phyloP scores from a whole-genome alignment of 2,888 invertebrate genomes.

The Muscina levida region DNA sequence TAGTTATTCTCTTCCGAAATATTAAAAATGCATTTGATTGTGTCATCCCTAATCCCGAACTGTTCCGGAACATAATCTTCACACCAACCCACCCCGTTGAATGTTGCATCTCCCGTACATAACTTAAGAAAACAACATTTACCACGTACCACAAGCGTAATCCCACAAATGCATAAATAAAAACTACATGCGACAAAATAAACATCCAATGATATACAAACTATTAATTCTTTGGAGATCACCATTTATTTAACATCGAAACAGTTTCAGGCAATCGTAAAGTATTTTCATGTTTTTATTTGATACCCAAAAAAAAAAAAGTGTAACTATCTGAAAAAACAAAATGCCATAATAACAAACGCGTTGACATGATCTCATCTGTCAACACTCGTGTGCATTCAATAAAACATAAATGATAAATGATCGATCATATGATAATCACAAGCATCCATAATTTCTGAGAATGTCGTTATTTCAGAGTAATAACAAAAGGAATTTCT shows the following conservation, averaged over 20 bases:
- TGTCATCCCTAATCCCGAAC: too few relatives aligned
- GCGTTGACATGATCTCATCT: slow-evolving; percentile 62
- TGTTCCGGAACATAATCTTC: too few relatives aligned
- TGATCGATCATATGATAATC: slow-evolving; percentile 60
- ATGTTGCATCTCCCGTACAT: slow-evolving; percentile 13
- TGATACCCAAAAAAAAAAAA: background rate
- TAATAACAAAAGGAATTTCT: background rate
- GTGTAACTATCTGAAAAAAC: background rate
- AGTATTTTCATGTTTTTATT: background rate
- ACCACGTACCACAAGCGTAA: slow-evolving; percentile 41
- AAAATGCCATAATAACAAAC: slow-evolving; percentile 1
- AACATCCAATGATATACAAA: slow-evolving; percentile 23
- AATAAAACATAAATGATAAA: slow-evolving; percentile 60
- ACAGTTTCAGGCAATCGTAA: too few relatives aligned
- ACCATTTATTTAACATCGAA: too few relatives aligned
- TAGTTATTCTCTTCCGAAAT: too few relatives aligned
- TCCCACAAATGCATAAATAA: slow-evolving; percentile 34
- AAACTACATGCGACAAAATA: slow-evolving; percentile 51
- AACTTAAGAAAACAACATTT: slow-evolving; percentile 46
- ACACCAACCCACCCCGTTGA: slow-evolving; percentile 10
- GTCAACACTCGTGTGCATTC: slow-evolving; percentile 54
- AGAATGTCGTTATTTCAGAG: slow-evolving; percentile 13
- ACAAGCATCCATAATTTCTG: slow-evolving; percentile 6
- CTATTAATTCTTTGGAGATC: background rate
- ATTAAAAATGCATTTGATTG: too few relatives aligned